Evolutionary conservation across 2,113 vertebrate genomes (phyloP).

Genomic region (Cyanoderma ruficeps): DNA sequence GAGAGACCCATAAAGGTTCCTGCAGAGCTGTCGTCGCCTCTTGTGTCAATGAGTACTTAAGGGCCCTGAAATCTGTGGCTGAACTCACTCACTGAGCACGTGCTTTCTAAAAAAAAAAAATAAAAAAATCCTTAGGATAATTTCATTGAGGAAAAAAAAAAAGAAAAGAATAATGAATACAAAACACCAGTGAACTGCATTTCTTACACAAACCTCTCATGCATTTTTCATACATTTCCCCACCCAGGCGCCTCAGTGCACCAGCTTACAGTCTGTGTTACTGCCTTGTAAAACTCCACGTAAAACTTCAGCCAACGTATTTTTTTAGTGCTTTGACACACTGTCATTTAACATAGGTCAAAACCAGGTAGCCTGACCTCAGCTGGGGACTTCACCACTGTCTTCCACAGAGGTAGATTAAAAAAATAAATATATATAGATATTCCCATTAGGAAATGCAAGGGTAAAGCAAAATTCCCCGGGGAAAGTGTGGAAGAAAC

Average conservation of each 20-base stretch:
- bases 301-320: not conserved
- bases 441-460: not conserved
- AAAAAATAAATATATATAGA: not conserved
- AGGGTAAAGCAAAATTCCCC: not conserved
- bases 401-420: not conserved
- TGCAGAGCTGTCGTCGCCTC: not conserved
- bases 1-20: constrained; percentile 15
- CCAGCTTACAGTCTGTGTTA: not conserved
- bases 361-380: not conserved
- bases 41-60: constrained; percentile 41
- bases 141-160: constrained; percentile 21
- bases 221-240: constrained; percentile 43
- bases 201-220: constrained; percentile 44
- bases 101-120: not conserved
- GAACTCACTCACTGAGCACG: not conserved
- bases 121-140: not conserved
- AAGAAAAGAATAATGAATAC: not conserved
- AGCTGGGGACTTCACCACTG: not conserved
- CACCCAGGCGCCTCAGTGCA: not conserved
- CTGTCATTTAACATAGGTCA: not conserved
- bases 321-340: not conserved
- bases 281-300: not conserved
- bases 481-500: not conserved
- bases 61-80: constrained; percentile 38
- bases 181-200: not conserved